phyloP scores from a whole-genome alignment of 23 tunicate genomes.

The Clavelina lepadiformis region DNA sequence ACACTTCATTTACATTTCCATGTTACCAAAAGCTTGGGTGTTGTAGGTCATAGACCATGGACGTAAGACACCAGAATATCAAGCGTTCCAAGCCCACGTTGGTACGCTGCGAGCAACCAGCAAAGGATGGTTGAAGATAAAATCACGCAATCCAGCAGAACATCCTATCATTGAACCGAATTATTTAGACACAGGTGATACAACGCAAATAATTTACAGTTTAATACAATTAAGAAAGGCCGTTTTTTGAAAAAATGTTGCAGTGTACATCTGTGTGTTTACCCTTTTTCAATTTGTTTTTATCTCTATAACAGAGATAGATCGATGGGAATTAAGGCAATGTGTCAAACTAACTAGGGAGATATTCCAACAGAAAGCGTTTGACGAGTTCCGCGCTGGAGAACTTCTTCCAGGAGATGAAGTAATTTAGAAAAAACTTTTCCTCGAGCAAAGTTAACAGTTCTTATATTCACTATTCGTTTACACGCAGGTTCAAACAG shows the following conservation, averaged over 20 bases:
- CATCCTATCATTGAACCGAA: constrained; percentile 95
- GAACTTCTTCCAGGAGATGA: constrained; percentile 74
- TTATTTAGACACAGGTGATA: constrained; percentile 62
- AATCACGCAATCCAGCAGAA: constrained; percentile 59
- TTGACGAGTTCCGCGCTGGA: constrained; percentile 80
- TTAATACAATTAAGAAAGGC: background rate
- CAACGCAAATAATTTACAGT: background rate
- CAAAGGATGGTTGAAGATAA: constrained; percentile 69
- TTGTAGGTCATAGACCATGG: constrained; percentile 99
- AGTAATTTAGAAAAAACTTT: constrained; percentile 14
- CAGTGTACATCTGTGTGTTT: background rate
- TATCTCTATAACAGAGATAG: constrained; percentile 36
- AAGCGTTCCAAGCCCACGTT: constrained; percentile 93
- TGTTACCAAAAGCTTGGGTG: no score
- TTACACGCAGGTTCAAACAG: constrained; percentile 38
- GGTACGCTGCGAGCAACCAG: constrained; percentile 84
- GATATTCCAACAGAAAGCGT: constrained; percentile 82
- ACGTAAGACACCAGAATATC: constrained; percentile 48
- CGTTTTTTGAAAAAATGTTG: background rate
- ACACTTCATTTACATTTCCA: no score
- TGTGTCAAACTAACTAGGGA: constrained; percentile 88
- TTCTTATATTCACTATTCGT: background rate
- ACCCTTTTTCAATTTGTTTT: background rate
- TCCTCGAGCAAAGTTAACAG: background rate
- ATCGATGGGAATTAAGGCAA: constrained; percentile 69